phyloP scores from a whole-genome alignment of 1,140 invertebrate species.

The Heliconius himera region DNA sequence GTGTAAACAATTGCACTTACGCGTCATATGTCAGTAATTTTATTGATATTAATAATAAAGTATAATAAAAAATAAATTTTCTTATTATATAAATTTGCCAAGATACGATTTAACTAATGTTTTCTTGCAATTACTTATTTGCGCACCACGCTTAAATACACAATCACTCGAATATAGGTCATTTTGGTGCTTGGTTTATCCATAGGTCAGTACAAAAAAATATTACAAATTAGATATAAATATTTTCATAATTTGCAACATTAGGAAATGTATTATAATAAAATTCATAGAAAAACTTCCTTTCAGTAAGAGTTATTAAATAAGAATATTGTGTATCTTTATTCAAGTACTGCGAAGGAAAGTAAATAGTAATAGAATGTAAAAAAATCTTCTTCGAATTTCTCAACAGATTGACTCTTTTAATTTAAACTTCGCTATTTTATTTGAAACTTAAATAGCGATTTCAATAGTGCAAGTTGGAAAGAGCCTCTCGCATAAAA shows the following conservation, averaged over 20 bases:
- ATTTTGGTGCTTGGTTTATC: background rate
- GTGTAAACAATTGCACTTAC: background rate
- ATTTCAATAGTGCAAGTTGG: background rate
- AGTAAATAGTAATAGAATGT: background rate
- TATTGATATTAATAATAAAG: background rate
- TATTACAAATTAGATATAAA: too few species aligned
- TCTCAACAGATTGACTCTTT: constrained; percentile 9
- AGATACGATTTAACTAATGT: too few species aligned
- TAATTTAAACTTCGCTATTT: constrained; percentile 10
- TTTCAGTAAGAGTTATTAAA: background rate
- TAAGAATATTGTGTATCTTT: background rate
- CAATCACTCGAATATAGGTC: too few species aligned
- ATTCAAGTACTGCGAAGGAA: background rate
- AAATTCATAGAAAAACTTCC: background rate
- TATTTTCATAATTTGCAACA: background rate
- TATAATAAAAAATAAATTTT: too few species aligned
- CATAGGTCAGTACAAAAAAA: too few species aligned
- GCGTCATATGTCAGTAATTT: background rate
- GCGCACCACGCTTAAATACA: too few species aligned
- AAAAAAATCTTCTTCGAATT: background rate
- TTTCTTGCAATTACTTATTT: too few species aligned
- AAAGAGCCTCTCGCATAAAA: constrained; percentile 10
- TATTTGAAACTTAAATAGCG: background rate
- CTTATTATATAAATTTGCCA: too few species aligned
- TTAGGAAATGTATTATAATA: background rate